These are phyloP conservation scores for Hippocampus comes DNA, from an alignment of 2,113 vertebrate species.

Conservation along the genomic window DNA sequence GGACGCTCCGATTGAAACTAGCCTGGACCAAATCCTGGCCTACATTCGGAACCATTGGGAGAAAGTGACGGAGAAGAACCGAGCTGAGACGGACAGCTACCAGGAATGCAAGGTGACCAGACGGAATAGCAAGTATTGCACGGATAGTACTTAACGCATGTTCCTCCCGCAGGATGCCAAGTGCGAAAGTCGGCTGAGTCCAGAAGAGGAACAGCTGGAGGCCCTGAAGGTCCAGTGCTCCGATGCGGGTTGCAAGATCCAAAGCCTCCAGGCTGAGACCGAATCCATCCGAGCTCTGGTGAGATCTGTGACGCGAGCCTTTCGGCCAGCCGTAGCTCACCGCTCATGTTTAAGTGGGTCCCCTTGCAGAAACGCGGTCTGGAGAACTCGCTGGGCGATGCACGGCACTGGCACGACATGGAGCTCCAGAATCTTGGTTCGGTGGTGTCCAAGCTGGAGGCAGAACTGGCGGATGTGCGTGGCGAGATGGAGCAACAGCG, in stretches of 20 bases:
- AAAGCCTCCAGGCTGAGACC: constrained; percentile 88
- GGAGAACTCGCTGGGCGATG: constrained; percentile 83
- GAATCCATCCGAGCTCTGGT: constrained; percentile 91
- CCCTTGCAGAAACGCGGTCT: constrained; percentile 83
- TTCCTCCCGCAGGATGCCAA: constrained; percentile 62
- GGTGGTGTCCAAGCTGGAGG: constrained; percentile 83
- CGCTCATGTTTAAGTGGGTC: not conserved
- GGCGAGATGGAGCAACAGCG: constrained; percentile 83
- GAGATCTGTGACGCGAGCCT: not conserved
- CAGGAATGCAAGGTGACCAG: constrained; percentile 80
- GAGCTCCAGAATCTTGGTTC: constrained; percentile 91
- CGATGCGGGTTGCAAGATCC: constrained; percentile 81
- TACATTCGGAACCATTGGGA: constrained; percentile 90
- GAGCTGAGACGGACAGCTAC: constrained; percentile 77
- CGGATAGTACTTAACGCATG: constrained; percentile 2
- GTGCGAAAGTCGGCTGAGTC: constrained; percentile 67
- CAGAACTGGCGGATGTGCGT: constrained; percentile 82
- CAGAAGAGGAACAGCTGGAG: constrained; percentile 81
- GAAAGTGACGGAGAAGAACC: constrained; percentile 83
- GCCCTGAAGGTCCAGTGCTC: constrained; percentile 79
- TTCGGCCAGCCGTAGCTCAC: too few species aligned
- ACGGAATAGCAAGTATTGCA: not conserved
- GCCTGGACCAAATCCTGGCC: constrained; percentile 86
- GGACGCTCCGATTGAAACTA: constrained; percentile 77
- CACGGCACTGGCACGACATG: constrained; percentile 88